Base-by-base conservation (phyloP, 2,797 vertebrate genomes). In the Acropternis orthonyx region DNA sequence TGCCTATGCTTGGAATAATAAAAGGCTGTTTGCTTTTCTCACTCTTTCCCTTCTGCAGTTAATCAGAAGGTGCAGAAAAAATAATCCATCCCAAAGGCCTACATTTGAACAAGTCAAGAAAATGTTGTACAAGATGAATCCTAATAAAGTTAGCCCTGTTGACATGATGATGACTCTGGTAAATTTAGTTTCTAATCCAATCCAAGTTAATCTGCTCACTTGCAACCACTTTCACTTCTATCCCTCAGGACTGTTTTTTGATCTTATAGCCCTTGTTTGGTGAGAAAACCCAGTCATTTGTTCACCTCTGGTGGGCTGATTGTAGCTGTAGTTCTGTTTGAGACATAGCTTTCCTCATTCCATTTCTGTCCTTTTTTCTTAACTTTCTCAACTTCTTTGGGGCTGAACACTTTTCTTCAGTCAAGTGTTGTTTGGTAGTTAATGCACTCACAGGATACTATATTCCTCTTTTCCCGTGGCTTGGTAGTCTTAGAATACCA, bases 111-210 rank as follows among this genome's bases (percentile, higher is more conserved):
- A 99, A 95, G 96, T 98, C 71, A 98, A 97, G 97, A 99, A 99
- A 96, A 98, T 98, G 94, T 97, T 99, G 52, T 96, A 98, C 74
- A 98, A 98, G 65, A 98, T 98, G 96, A 99, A 99, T 96, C 98
- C 98, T 7, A 96, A 98, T 94, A 99, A 98, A 98, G 98, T 98
- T 96, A 99, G 98, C 96, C 98, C 98, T 3, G 98, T 99, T 94
- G 98, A 99, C 93, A 98, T 98, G 98, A 99, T 98, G 98, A 99
- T 98, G 98, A 99, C 97, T 93, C 98, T 99, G 98, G 98, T 99
- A 96, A 97, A 91, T 69, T 49, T 36, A 49, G 2, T 10, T 73
- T 67, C 89, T 66, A 78, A 62, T 90, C 9, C 18, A 56, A 43
- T 76, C 13, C 30, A 55, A 34, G 23, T 62, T 28, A 67, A 24